Conservation (phyloP, 2,888 invertebrate species). For the Thecocarcelia acutangulata region DNA sequence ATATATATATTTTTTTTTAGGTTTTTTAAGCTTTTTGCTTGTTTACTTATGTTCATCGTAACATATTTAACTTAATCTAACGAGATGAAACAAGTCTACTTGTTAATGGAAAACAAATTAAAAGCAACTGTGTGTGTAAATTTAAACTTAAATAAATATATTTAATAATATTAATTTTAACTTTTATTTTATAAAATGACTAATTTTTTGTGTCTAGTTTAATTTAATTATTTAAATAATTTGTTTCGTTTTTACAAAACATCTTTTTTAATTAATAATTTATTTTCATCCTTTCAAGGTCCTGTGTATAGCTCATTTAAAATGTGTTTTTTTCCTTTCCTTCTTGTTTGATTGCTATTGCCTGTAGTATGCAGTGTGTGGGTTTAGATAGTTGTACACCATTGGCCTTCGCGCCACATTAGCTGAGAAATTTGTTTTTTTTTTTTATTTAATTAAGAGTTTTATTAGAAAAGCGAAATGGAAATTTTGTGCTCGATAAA, state of each 20-base stretch:
- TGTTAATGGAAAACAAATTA: constrained; percentile 50
- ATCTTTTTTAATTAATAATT: too few species aligned
- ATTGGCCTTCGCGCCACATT: constrained; percentile 72
- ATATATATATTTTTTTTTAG: constrained; percentile 70
- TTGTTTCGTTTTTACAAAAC: neutral
- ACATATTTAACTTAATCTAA: constrained; percentile 69
- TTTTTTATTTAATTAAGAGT: too few species aligned
- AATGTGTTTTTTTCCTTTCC: neutral
- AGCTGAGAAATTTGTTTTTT: constrained; percentile 26
- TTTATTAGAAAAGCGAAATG: too few species aligned
- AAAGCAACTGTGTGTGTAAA: constrained; percentile 48
- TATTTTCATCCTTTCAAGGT: neutral
- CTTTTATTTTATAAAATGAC: constrained; percentile 35
- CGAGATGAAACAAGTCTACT: constrained; percentile 36
- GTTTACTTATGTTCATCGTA: constrained; percentile 46
- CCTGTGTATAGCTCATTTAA: neutral
- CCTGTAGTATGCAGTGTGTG: constrained; percentile 75
- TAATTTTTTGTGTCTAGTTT: constrained; percentile 37
- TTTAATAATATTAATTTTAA: neutral
- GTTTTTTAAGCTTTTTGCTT: constrained; percentile 77
- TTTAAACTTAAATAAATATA: constrained; percentile 6
- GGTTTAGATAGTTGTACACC: constrained; percentile 77
- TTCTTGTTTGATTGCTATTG: constrained; percentile 38
- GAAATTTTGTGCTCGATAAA: too few species aligned
- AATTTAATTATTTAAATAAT: neutral